Evolutionary conservation across 2,113 vertebrate genomes (phyloP), one percentile per base, ranked within the genome.

Genomic region (Coptodon rendalli): DNA sequence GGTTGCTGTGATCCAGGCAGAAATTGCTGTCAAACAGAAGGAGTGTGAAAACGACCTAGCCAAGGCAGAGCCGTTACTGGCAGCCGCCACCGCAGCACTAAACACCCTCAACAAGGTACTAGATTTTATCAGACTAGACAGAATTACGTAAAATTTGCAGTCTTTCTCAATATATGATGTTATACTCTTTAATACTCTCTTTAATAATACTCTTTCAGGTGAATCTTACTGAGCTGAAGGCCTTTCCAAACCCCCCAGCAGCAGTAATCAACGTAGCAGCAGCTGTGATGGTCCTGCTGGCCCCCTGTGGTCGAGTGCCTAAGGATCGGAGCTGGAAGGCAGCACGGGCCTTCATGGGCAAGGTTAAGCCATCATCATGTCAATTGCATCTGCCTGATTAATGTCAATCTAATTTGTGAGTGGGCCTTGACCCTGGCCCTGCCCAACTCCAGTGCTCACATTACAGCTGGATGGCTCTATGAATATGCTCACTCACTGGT

Each of bases 171-270:
- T 81, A 52, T 38, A 36, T 56, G 13, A n/a, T 59, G 61, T 29
- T 54, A 27, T 56, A 12, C 22, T 22, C 22, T 22, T 22, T 22
- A 22, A 22, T 22, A 22, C 22, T 22, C 22, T 22, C 22, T 22
- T 22, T 22, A 22, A 22, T 79, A 13, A 80, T 66, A 84, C 9
- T 87, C 81, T 68, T 94, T 80, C 86, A 97, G 97, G 93, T 97
- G 57, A 98, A 97, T 91, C 96, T 98, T 81, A 97, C 96, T 1
- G 97, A 98, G 90, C 90, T 97, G 91, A 98, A 98, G 96, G 95
- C 94, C 11, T 98, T 98, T 66, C 96, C 96, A 83, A 97, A 95
- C 78, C 97, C 97, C 5, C 95, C 96, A 3, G 82, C 87, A 9
- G 96, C 97, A 1, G 97, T 98, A 79, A 97, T 94, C 80, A 97